Base-by-base conservation (phyloP, 2,888 invertebrate genomes). In the Drosophila kanekoi region DNA sequence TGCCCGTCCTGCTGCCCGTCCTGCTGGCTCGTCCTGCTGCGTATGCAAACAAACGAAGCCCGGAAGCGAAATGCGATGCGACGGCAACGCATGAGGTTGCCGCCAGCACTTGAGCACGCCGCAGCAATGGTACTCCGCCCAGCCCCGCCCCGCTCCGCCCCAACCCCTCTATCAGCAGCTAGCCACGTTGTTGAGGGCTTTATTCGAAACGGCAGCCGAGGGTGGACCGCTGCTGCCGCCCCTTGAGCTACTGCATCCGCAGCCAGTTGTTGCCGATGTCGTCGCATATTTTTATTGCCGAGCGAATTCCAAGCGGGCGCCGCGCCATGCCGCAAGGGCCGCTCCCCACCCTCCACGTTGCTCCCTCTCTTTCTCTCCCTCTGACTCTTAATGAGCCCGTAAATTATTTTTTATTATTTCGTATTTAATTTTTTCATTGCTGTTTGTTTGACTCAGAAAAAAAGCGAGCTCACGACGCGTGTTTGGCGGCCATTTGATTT, bases 351-450 rank as follows among this genome's bases (percentile, higher is more conserved):
- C 38, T 33, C n/a, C n/a, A n/a, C n/a, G n/a, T n/a, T n/a, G n/a
- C n/a, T n/a, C 41, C 16, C 59, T 0, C 28, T 16, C 37, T 0
- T 8, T 11, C 44, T 20, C 49, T 14, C 35, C 32, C 47, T 20
- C 35, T 67, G 68, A 65, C 81, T 74, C 81, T 81, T 89, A 86
- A 86, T 86, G 89, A 86, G 85, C 73, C 77, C 87, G 85, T 86
- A 86, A 89, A 86, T 86, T 81, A 81, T 89, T 86, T 89, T 86
- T 89, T 86, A 81, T 89, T 88, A 84, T 88, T 85, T 87, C 68
- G 87, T 87, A 87, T 89, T 85, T 87, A 89, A 89, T 89, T 74
- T 81, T 89, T 87, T 87, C 81, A 87, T 89, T 87, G 81, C 69
- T 80, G 61, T 77, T 60, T 60, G 63, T 59, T 68, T 58, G 33